A percentile compares a stretch with the other conserved stretches of the same genome.
phyloP scores from a whole-genome alignment of 1,140 invertebrate species.

The Drosophila parabipectinata region DNA sequence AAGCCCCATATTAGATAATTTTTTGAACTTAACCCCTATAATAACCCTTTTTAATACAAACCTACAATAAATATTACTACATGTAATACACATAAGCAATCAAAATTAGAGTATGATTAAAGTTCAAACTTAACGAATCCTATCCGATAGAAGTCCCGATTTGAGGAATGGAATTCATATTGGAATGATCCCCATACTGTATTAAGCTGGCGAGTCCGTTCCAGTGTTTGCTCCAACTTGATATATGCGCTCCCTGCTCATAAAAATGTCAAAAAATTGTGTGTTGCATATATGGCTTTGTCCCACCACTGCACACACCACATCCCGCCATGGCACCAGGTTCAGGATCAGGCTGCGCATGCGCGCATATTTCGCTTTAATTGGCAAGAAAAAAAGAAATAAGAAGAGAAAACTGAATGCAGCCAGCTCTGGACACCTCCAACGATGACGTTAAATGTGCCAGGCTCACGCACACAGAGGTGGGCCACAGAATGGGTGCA shows the following conservation, averaged over 20 bases:
- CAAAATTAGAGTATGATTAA: too few relatives aligned
- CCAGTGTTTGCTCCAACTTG: slow-evolving; percentile 70
- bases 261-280: slow-evolving; percentile 84
- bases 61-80: too few relatives aligned
- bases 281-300: slow-evolving; percentile 64
- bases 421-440: slow-evolving; percentile 57
- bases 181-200: slow-evolving; percentile 15
- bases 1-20: not conserved
- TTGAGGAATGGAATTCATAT: slow-evolving; percentile 64
- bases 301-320: slow-evolving; percentile 33
- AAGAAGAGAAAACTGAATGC: slow-evolving; percentile 1
- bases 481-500: slow-evolving; percentile 43
- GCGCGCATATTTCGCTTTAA: slow-evolving; percentile 81
- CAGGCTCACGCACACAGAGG: slow-evolving; percentile 73
- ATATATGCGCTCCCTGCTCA: slow-evolving; percentile 83
- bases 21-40: not conserved
- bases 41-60: not conserved
- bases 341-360: slow-evolving; percentile 53
- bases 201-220: slow-evolving; percentile 39
- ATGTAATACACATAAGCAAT: too few relatives aligned
- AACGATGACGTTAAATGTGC: slow-evolving; percentile 80
- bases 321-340: slow-evolving; percentile 36
- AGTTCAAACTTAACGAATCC: slow-evolving; percentile 1
- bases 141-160: slow-evolving; percentile 47
- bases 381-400: slow-evolving; percentile 62